Evolutionary conservation across 2,113 vertebrate species (phyloP).

Genomic region (Gadus macrocephalus): DNA sequence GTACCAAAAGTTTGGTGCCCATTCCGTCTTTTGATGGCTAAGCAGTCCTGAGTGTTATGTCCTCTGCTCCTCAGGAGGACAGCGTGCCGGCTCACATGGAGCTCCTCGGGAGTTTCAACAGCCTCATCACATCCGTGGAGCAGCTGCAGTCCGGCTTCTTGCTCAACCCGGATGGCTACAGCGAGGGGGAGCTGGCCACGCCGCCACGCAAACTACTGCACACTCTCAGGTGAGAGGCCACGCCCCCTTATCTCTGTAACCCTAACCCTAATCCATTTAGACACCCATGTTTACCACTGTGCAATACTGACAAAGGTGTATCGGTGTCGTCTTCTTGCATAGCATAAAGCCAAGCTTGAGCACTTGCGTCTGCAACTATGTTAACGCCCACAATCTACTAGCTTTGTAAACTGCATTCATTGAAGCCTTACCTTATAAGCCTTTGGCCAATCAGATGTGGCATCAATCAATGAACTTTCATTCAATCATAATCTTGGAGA

Average conservation of each 20-base stretch:
- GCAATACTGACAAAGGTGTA: neutral
- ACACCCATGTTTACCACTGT: neutral
- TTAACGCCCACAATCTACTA: too few relatives aligned
- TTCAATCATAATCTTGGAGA: too few relatives aligned
- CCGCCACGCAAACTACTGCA: constrained; percentile 87
- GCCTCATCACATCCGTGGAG: constrained; percentile 87
- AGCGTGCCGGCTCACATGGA: constrained; percentile 79
- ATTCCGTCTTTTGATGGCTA: neutral
- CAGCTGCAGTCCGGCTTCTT: constrained; percentile 92
- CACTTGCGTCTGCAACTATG: too few relatives aligned
- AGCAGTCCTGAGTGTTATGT: constrained; percentile 39
- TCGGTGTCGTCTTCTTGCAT: neutral
- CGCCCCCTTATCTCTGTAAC: too few relatives aligned
- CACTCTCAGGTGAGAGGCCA: constrained; percentile 81
- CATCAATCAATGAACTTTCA: too few relatives aligned
- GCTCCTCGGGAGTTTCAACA: constrained; percentile 86
- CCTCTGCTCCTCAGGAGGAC: constrained; percentile 53
- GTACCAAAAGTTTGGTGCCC: neutral
- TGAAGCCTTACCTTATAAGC: neutral
- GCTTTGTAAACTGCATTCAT: neutral
- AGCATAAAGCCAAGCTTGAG: too few relatives aligned
- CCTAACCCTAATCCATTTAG: too few relatives aligned
- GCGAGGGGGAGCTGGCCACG: constrained; percentile 84
- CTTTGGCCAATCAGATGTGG: too few relatives aligned
- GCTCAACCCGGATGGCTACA: constrained; percentile 84